A percentile compares a stretch with the other conserved stretches of the same genome.
phyloP scores from a whole-genome alignment of 2,113 vertebrate genomes.

The Sylvilagus bachmani region DNA sequence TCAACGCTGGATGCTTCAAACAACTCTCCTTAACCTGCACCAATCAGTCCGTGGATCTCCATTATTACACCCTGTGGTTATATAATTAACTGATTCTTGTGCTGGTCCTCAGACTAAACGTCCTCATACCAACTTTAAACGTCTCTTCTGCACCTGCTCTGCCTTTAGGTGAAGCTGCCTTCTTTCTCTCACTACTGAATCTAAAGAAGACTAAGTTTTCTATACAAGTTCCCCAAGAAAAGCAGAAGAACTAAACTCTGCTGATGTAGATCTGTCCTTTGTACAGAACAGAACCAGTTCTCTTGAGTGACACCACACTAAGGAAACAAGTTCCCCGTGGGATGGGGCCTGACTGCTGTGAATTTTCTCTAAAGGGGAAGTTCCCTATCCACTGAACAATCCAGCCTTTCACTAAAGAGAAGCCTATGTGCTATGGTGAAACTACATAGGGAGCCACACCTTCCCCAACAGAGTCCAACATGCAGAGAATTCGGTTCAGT shows the following conservation, averaged over 20 bases:
- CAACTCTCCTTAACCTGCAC: neutral
- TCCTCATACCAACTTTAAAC: neutral
- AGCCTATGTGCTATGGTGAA: neutral
- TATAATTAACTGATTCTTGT: conserved; percentile 51
- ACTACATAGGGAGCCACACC: neutral
- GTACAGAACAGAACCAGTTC: neutral
- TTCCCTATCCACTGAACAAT: conserved; percentile 11
- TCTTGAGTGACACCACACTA: neutral
- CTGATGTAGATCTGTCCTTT: neutral
- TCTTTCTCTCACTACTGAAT: conserved; percentile 30
- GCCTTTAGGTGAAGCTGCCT: neutral
- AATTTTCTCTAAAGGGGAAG: neutral
- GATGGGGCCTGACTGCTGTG: neutral
- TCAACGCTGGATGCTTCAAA: conserved; percentile 4
- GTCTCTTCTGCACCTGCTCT: conserved; percentile 15
- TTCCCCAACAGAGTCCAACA: conserved; percentile 11
- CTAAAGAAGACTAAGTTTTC: neutral
- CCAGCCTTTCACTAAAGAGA: neutral
- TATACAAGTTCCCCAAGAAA: conserved; percentile 27
- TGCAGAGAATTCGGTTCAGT: neutral
- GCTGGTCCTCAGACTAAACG: conserved; percentile 3
- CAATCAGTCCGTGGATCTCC: neutral
- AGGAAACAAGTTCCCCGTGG: neutral
- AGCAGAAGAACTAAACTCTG: conserved; percentile 18
- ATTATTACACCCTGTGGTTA: neutral